A percentile compares a stretch with the other conserved stretches of the same genome.
phyloP scores from a whole-genome alignment of 2,797 vertebrate species.

The Lutjanus campechanus region DNA sequence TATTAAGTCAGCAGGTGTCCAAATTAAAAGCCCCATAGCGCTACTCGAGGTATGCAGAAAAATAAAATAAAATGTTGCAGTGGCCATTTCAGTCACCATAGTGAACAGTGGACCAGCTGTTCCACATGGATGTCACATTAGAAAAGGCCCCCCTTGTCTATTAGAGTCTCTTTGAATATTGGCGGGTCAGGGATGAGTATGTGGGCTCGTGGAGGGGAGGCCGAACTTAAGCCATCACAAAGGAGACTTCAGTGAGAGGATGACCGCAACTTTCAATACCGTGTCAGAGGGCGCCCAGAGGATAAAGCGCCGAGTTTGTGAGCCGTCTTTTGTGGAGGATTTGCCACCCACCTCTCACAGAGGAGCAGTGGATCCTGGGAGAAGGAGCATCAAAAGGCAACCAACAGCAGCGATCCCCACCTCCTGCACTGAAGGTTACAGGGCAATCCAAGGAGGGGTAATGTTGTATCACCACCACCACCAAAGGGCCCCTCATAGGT shows the following conservation, averaged over 20 bases:
- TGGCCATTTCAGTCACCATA: conserved; percentile 6
- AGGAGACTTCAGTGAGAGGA: conserved; percentile 75
- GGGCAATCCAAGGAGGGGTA: conserved; percentile 17
- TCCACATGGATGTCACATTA: conserved; percentile 37
- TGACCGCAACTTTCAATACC: conserved; percentile 79
- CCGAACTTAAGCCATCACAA: conserved; percentile 70
- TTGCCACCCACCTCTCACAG: conserved; percentile 74
- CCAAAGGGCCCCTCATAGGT: conserved; percentile 1
- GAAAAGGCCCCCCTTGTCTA: conserved; percentile 47
- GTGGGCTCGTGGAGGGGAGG: conserved; percentile 49
- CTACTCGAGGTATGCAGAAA: background rate
- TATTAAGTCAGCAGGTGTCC: too few relatives aligned
- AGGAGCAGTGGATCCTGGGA: conserved; percentile 54
- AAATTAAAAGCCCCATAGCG: background rate
- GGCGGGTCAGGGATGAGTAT: conserved; percentile 56
- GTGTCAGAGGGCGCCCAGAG: conserved; percentile 74
- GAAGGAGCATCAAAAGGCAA: conserved; percentile 60
- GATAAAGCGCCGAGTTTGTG: conserved; percentile 70
- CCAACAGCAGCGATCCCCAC: conserved; percentile 43
- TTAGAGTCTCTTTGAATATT: conserved; percentile 76
- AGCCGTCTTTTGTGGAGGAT: conserved; percentile 77
- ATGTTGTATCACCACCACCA: conserved; percentile 36
- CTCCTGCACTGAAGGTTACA: conserved; percentile 30
- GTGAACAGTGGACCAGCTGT: conserved; percentile 65
- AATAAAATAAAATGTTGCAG: background rate